A percentile compares a stretch with the other conserved stretches of the same genome.
These are phyloP conservation scores for Hippocampus comes DNA, from an alignment of 2,113 vertebrate genomes.

Conservation along the genomic window DNA sequence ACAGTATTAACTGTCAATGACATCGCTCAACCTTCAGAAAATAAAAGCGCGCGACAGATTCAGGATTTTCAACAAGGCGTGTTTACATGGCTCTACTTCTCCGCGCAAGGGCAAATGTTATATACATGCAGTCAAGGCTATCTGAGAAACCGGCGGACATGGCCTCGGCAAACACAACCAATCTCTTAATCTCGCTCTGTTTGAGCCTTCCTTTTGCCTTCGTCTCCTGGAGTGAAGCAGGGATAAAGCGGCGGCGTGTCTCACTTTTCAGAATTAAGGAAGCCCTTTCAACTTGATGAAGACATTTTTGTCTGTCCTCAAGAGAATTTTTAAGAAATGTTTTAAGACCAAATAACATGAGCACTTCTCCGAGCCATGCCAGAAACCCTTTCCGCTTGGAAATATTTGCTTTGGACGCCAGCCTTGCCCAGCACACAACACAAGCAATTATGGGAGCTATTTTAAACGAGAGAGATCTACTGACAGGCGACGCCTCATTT, in stretches of 20 bases:
- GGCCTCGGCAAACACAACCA: slow-evolving; percentile 68
- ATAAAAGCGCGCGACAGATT: slow-evolving; percentile 28
- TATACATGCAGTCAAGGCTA: slow-evolving; percentile 68
- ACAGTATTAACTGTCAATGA: slow-evolving; percentile 44
- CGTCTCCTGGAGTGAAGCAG: slow-evolving; percentile 31
- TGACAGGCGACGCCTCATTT: slow-evolving; percentile 71
- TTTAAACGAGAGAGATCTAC: slow-evolving; percentile 69
- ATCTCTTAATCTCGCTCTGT: slow-evolving; percentile 70
- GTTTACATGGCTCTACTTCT: slow-evolving; percentile 63
- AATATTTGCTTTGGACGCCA: slow-evolving; percentile 76
- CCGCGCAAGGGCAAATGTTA: slow-evolving; percentile 66
- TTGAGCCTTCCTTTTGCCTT: slow-evolving; percentile 55
- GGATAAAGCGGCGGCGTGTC: slow-evolving; percentile 48
- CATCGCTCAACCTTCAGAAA: slow-evolving; percentile 38
- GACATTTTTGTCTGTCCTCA: slow-evolving; percentile 56
- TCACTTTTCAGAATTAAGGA: slow-evolving; percentile 63
- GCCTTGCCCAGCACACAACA: slow-evolving; percentile 70
- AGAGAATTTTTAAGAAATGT: slow-evolving; percentile 57
- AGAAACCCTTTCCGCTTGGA: slow-evolving; percentile 74
- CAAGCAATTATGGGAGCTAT: slow-evolving; percentile 70
- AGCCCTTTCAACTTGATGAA: slow-evolving; percentile 71
- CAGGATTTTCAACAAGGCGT: slow-evolving; percentile 56
- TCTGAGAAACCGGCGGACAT: slow-evolving; percentile 69
- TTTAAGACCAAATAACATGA: slow-evolving; percentile 72
- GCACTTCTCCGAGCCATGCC: slow-evolving; percentile 60